These are phyloP conservation scores for Equus quagga DNA, from an alignment of 2,113 vertebrate species.

Conservation along the genomic window DNA sequence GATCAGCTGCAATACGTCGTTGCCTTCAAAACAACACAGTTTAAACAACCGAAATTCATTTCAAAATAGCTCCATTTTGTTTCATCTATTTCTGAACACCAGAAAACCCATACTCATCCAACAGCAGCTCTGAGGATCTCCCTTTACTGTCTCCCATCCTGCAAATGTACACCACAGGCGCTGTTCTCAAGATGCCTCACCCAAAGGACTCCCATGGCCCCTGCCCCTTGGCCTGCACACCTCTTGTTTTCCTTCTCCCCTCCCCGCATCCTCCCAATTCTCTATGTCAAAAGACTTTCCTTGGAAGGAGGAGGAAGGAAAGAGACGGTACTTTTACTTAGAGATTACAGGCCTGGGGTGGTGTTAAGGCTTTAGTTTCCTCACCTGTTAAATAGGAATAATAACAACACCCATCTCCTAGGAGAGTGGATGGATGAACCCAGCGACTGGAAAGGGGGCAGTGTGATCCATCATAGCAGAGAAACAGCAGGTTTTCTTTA, in stretches of 20 bases:
- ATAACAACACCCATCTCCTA: too few relatives aligned
- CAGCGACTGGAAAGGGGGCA: too few relatives aligned
- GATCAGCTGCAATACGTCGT: not conserved
- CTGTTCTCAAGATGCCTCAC: not conserved
- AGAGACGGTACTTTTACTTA: not conserved
- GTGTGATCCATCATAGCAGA: not conserved
- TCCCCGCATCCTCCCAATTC: not conserved
- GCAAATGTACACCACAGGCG: too few relatives aligned
- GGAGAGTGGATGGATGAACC: not conserved
- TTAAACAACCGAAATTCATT: not conserved
- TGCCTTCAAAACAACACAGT: not conserved
- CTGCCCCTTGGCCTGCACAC: not conserved
- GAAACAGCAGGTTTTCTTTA: not conserved
- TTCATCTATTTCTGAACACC: not conserved
- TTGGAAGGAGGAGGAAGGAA: not conserved
- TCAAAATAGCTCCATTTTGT: not conserved
- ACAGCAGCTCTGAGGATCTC: not conserved
- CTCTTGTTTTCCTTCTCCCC: not conserved
- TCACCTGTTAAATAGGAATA: not conserved
- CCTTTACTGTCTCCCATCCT: not conserved
- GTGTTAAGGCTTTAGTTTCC: not conserved
- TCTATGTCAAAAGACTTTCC: not conserved
- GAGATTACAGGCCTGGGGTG: not conserved
- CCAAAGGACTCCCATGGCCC: fast-evolving
- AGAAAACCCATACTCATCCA: not conserved